Base-by-base conservation (phyloP, 92 coral and sea anemone genomes). In the Zoanthus sociatus region DNA sequence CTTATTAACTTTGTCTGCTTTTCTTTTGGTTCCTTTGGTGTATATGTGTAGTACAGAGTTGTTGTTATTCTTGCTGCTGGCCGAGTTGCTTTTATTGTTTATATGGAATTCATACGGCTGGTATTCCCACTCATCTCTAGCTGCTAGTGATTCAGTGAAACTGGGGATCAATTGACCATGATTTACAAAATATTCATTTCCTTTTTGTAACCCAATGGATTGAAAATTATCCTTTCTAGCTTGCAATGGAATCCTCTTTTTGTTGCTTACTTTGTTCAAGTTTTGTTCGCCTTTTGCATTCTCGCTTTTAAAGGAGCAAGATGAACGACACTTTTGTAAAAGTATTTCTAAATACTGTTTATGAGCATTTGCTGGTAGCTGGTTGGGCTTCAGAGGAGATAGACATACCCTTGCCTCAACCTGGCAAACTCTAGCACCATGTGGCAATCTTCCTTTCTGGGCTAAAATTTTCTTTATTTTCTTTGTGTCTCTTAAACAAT, bases 51-150 rank as follows among this genome's bases (percentile, higher is more conserved):
- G 54, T 37, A 7, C 70, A 32, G 54, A 0, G 14, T 55, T 78
- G 21, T n/a, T 18, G 42, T 37, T 37, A 4, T 37, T 37, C 42
- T 37, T 37, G 42, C 42, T 13, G 77, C 3, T 76, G 0, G 30
- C 54, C 10, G 11, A 0, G 20, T 48, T 50, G 7, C 18, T 20
- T 63, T 79, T 63, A 18, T 66, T 63, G 55, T 66, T 6, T 14
- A 66, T 17, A 30, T 16, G 17, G 71, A 42, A 17, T 32, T 5
- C n/a, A 54, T 18, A 31, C 5, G 63, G 85, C 32, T 48, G 45
- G 60, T 81, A 66, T 63, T 81, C 85, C 14, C 50, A 54, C 21
- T 81, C 85, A 50, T 66, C 85, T 46, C 76, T 81, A 81, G 21
- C 85, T 66, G 69, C 26, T 2, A 7, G 26, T 63, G 85, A 66